Conservation (phyloP, 2,888 invertebrate genomes). For the Eristalis intricaria region DNA sequence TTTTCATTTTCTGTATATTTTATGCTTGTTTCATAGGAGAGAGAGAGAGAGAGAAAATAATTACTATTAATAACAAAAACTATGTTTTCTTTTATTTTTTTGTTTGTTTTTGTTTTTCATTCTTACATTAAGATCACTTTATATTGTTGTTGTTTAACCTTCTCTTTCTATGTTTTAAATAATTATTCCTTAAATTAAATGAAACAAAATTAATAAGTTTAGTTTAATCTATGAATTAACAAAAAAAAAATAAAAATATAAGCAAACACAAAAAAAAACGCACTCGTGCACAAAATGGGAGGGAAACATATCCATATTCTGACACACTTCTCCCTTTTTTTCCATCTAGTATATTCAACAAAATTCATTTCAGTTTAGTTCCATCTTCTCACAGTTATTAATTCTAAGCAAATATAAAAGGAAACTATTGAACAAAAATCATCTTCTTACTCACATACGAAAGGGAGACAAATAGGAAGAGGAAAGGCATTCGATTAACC, state of each 20-base stretch:
- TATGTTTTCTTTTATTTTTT: conserved; percentile 36
- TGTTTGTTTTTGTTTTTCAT: conserved; percentile 37
- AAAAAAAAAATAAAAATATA: conserved; percentile 44
- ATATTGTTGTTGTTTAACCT: conserved; percentile 61
- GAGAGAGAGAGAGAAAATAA: conserved; percentile 22
- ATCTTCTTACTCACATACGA: conserved; percentile 26
- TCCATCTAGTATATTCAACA: background rate
- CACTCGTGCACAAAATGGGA: conserved; percentile 63
- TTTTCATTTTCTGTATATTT: conserved; percentile 23
- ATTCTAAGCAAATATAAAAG: background rate
- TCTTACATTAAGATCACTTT: conserved; percentile 72
- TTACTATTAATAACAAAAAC: conserved; percentile 64
- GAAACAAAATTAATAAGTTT: conserved; percentile 22
- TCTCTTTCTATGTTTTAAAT: conserved; percentile 55
- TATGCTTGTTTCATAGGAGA: conserved; percentile 22
- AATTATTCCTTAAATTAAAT: conserved; percentile 60
- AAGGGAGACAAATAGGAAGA: conserved; percentile 15
- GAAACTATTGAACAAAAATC: background rate
- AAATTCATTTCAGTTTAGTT: background rate
- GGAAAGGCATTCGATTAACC: background rate
- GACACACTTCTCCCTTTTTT: background rate
- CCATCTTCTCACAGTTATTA: background rate
- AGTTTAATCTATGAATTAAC: conserved; percentile 54
- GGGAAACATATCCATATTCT: conserved; percentile 18
- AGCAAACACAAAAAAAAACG: conserved; percentile 61